Percentiles rank a stretch among this genome's conserved stretches.
Evolutionary conservation across 2,113 vertebrate species (phyloP).

Genomic region (Nothobranchius furzeri): DNA sequence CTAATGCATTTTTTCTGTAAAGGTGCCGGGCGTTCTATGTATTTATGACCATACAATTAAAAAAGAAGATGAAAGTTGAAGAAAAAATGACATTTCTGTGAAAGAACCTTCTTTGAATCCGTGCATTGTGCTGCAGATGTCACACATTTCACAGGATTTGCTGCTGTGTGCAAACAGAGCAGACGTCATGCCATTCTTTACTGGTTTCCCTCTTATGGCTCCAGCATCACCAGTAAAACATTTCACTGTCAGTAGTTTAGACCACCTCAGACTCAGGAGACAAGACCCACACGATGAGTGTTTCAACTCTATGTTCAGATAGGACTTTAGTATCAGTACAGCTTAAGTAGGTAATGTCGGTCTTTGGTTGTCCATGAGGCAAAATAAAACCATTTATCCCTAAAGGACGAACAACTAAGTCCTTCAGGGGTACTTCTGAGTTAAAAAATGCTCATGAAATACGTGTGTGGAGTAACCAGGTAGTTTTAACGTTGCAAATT

Average conservation of each 20-base stretch:
- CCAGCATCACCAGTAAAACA: slow-evolving; percentile 8
- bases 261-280: slow-evolving; percentile 27
- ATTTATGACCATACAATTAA: slow-evolving; percentile 54
- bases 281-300: not conserved
- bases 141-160: slow-evolving; percentile 36
- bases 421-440: too few relatives aligned
- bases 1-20: slow-evolving; percentile 62
- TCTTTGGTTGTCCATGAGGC: slow-evolving; percentile 8
- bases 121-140: slow-evolving; percentile 19
- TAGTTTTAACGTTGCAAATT: too few relatives aligned
- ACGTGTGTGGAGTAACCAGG: too few relatives aligned
- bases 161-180: slow-evolving; percentile 22
- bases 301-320: slow-evolving; percentile 10
- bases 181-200: slow-evolving; percentile 31
- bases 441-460: too few relatives aligned
- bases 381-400: slow-evolving; percentile 8
- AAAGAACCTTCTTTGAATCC: slow-evolving; percentile 9
- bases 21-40: slow-evolving; percentile 53
- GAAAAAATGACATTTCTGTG: slow-evolving; percentile 24
- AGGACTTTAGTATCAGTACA: slow-evolving; percentile 26
- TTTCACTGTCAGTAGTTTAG: slow-evolving; percentile 42
- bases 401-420: too few relatives aligned
- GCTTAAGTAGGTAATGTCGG: not conserved
- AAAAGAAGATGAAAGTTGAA: slow-evolving; percentile 40
- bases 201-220: slow-evolving; percentile 25